Base-by-base conservation (phyloP, 35 echinoderm and acorn worm genomes). In the Lytechinus pictus region DNA sequence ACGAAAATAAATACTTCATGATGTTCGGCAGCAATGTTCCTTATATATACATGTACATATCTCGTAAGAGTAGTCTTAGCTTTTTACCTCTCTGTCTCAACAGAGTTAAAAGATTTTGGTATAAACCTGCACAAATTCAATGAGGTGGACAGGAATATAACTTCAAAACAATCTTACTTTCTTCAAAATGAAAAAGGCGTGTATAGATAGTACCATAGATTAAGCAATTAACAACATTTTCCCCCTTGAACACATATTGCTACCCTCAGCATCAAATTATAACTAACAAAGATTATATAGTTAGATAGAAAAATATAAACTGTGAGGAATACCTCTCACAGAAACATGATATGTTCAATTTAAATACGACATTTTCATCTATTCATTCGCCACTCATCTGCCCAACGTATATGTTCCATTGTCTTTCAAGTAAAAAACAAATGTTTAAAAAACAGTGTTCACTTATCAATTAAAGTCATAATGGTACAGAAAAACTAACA, bases 231-330 rank as follows among this genome's bases (percentile, higher is more conserved):
- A 6, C 61, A 16, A 1, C n/a, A 16, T 79, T 79, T 24, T 24
- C 21, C 16, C 16, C 8, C 6, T 79, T 24, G 33, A 79, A 79
- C 66, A 79, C 66, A 79, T 6, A 11, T 58, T 79, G 19, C 66
- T 79, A 24, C 66, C 66, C 66, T 79, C 66, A 24, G 66, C 66
- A 24, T 24, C 19, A 7, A 24, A 79, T 6, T 79, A 19, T 79
- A 79, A 21, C 14, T 72, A 72, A 24, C 66, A 79, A 79, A 79
- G 66, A 79, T 44, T 79, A 79, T 24, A 79, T 5, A 79, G n/a
- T 79, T 24, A 79, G 66, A 79, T 79, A 79, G 66, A 79, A 79
- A 79, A 79, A 79, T 79, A 79, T 79, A 79, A 79, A 79, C 66
- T 79, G 19, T 24, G 0, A 79, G 66, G 19, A 79, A 79, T 24